phyloP scores from a whole-genome alignment of 92 coral and sea anemone genomes.

The Heteractis magnifica region DNA sequence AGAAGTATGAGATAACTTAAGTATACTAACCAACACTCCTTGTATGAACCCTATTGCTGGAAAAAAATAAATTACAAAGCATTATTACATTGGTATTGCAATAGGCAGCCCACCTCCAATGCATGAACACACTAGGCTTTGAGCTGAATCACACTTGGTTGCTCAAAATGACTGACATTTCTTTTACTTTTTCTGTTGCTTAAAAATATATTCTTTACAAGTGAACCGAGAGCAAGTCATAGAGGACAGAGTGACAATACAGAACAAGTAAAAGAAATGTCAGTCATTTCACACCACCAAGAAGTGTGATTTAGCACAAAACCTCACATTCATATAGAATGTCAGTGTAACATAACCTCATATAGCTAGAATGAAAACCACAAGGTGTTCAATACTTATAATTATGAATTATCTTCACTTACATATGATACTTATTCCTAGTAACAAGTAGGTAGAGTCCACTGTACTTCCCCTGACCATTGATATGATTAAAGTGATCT shows the following conservation, averaged over 20 bases:
- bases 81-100: too few relatives aligned
- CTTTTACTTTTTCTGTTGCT: too few relatives aligned
- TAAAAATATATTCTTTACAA: too few relatives aligned
- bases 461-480: constrained; percentile 66
- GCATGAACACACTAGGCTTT: too few relatives aligned
- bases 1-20: background rate
- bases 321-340: background rate
- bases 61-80: constrained; percentile 6
- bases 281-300: too few relatives aligned
- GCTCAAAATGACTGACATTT: too few relatives aligned
- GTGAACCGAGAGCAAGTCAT: too few relatives aligned
- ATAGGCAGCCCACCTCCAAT: too few relatives aligned
- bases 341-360: background rate
- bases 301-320: too few relatives aligned
- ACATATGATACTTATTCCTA: constrained; percentile 91
- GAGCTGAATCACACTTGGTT: too few relatives aligned
- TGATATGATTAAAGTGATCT: constrained; percentile 79
- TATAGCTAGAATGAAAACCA: background rate
- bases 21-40: constrained; percentile 66
- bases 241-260: too few relatives aligned
- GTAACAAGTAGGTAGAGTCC: constrained; percentile 65
- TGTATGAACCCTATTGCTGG: constrained; percentile 78
- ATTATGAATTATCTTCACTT: constrained; percentile 33
- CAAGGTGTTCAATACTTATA: background rate
- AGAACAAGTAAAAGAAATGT: too few relatives aligned